Evolutionary conservation across 2,888 invertebrate genomes (phyloP), one percentile per base, ranked within the genome.

Genomic region (Drosophila longiperda): DNA sequence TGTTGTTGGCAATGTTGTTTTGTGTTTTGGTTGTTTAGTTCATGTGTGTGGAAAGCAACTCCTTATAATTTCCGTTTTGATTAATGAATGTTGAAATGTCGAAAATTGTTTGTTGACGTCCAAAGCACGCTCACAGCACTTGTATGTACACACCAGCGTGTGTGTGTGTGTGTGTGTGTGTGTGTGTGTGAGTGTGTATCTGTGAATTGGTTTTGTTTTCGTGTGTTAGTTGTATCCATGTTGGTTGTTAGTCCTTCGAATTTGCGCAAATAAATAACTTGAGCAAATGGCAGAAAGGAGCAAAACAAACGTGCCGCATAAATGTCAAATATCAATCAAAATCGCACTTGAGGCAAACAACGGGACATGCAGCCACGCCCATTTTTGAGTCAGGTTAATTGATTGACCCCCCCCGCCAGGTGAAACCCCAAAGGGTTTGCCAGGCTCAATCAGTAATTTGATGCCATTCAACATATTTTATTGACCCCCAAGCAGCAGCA

Each of bases 311-410:
- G 78, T 64, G 75, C 67, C 70, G 73, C 79, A 87, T 87, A 85
- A 87, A 85, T 87, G 87, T 85, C 86, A 90, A 89, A 87, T 83
- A 91, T 91, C 90, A 87, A 90, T 91, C 89, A 90, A 82, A 91
- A 81, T 85, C 79, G 76, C 89, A 83, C 87, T 75, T 80, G 65
- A 61, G 48, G 49, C 80, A 72, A 83, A 72, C 82, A 86, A 69
- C 54, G 60, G 74, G 45, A 57, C 57, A 64, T 29, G 73, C 65
- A 60, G 71, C 50, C 67, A 70, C 70, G 65, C 80, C 67, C 62
- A 70, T 11, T 62, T 82, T 75, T 75, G 83, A 85, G 80, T 60
- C 65, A 65, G 80, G 80, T 83, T 82, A 82, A 82, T 86, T 82
- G 80, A 82, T 79, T 64, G 80, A 64, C 48, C 60, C 11, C 17